Evolutionary conservation across 1,140 invertebrate genomes (phyloP), one percentile per base, ranked within the genome.

Genomic region (Ganaspis sp.): DNA sequence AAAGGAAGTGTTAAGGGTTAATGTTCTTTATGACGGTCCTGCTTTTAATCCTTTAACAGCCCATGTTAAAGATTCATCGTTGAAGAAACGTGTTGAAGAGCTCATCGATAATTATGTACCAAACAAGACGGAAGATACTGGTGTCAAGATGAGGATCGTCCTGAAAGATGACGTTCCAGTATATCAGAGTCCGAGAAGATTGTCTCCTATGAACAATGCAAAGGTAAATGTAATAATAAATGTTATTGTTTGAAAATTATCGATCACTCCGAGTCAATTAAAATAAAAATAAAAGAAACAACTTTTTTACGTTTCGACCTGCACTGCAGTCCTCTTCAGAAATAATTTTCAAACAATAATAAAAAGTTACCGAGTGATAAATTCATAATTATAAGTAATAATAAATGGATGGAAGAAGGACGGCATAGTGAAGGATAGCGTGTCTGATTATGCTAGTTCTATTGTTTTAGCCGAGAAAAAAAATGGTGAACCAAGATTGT

Each of bases 391-490:
- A n/a, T n/a, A n/a, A n/a, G 34, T 21, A 1, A 17, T 19, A 73
- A 72, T 79, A 19, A 29, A 77, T 9, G n/a, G 72, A 21, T 79
- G 77, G 74, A n/a, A 79, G 2, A 29, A 70, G n/a, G 26, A 54
- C 1, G 75, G 75, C 4, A 79, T 82, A 42, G 54, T 81, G 45
- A 73, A 85, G 12, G 78, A 82, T 40, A 90, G 87, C 17, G 74
- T 49, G 17, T 91, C 88, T 17, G 87, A 91, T 19, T 93, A 89
- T 83, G 83, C 89, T 11, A 88, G 88, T 29, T 91, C 91, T 0
- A 84, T 92, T 0, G 87, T 93, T 1, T 70, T 92, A 9, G 88
- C 89, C 0, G 76, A 73, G 49, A 93, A 93, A 78, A 90, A 90
- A 78, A 89, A 93, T 83, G 89, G 75, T 0, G 38, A 53, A 6